A percentile compares a stretch with the other conserved stretches of the same genome.
Evolutionary conservation across 1,140 invertebrate genomes (phyloP).

Genomic region (Argopecten irradians): DNA sequence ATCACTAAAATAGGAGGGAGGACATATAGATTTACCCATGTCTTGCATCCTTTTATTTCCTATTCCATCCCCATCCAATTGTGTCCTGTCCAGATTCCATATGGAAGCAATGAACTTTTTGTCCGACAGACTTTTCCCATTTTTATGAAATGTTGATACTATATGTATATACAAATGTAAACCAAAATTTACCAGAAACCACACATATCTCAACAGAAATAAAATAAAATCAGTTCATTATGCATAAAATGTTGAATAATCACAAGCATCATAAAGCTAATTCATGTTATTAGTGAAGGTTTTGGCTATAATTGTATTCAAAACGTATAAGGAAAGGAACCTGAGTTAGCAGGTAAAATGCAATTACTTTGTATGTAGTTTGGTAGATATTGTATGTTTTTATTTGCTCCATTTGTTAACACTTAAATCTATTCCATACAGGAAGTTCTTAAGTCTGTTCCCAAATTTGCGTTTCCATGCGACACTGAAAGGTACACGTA

Average conservation of each 20-base stretch:
- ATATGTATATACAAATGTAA: no score
- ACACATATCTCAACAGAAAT: no score
- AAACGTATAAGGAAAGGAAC: neutral
- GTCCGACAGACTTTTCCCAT: no score
- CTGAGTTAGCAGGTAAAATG: neutral
- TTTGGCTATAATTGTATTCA: neutral
- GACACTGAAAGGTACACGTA: slow-evolving; percentile 67
- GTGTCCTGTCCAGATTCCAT: no score
- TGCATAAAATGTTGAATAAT: no score
- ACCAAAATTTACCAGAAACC: no score
- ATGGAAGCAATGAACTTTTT: no score
- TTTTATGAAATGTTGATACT: no score
- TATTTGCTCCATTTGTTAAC: neutral
- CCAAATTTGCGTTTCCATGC: slow-evolving; percentile 70
- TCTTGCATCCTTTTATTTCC: no score
- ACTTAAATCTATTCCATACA: slow-evolving; percentile 53
- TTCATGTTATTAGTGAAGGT: neutral
- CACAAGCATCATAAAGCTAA: neutral
- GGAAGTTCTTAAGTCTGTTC: slow-evolving; percentile 64
- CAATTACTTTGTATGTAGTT: neutral
- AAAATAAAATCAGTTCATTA: neutral
- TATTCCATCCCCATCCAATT: no score
- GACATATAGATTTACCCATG: no score
- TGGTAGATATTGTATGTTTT: neutral
- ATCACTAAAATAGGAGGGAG: no score